Conservation (phyloP, 1,140 invertebrate genomes). For the Panulirus ornatus region DNA sequence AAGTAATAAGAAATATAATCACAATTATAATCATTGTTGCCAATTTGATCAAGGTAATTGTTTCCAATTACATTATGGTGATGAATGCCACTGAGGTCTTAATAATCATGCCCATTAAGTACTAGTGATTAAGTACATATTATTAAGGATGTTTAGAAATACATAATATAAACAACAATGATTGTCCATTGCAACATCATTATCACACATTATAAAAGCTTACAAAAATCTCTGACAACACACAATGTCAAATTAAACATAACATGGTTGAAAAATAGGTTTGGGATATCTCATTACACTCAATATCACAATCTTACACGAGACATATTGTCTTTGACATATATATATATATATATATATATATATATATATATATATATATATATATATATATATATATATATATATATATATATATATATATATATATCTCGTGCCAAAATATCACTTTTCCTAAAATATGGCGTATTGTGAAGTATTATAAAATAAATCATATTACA, state of each 20-base stretch:
- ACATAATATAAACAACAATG: not conserved
- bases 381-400: slow-evolving; percentile 15
- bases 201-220: no score
- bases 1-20: not conserved
- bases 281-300: no score
- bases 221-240: no score
- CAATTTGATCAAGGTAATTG: not conserved
- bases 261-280: no score
- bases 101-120: not conserved
- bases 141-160: not conserved
- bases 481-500: no score
- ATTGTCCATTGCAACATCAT: no score
- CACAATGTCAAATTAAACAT: no score
- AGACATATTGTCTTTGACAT: not conserved
- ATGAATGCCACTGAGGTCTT: not conserved
- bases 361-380: slow-evolving; percentile 11
- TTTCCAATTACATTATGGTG: not conserved
- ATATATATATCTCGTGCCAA: no score
- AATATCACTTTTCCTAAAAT: no score
- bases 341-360: not conserved
- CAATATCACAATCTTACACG: no score
- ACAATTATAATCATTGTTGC: not conserved
- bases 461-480: no score
- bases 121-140: not conserved
- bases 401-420: slow-evolving; percentile 1